phyloP scores from a whole-genome alignment of 2,888 invertebrate genomes.

The Cerceris rybyensis region DNA sequence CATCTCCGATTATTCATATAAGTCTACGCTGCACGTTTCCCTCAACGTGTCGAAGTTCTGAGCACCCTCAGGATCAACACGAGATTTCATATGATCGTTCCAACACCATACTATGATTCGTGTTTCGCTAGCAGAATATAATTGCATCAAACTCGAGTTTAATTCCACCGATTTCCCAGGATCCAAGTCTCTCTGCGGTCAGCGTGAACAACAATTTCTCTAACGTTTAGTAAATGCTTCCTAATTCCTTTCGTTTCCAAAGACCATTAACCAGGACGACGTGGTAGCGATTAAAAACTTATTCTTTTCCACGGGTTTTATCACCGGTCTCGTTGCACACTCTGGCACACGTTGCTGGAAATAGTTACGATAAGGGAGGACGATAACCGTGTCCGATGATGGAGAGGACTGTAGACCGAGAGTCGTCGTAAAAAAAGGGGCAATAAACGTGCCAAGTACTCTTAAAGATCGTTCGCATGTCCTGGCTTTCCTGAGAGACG shows the following conservation, averaged over 20 bases:
- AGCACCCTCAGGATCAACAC: background rate
- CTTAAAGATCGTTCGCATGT: slow-evolving; percentile 57
- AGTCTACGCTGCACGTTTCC: no score
- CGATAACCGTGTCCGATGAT: slow-evolving; percentile 58
- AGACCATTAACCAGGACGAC: background rate
- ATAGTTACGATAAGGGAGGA: slow-evolving; percentile 44
- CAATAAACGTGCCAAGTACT: slow-evolving; percentile 60
- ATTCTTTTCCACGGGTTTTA: slow-evolving; percentile 31
- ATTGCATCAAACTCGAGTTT: background rate
- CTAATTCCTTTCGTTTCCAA: slow-evolving; percentile 1
- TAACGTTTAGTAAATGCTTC: background rate
- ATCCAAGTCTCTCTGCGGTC: background rate
- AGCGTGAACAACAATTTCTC: background rate
- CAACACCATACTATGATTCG: background rate
- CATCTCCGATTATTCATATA: no score
- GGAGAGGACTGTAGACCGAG: slow-evolving; percentile 56
- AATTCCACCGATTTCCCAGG: background rate
- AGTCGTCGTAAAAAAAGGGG: slow-evolving; percentile 58
- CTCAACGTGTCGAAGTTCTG: background rate
- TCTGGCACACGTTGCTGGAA: slow-evolving; percentile 17
- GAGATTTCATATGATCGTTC: background rate
- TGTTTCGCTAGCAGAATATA: no score
- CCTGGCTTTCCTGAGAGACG: slow-evolving; percentile 44
- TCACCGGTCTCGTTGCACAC: slow-evolving; percentile 10
- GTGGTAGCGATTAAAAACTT: background rate